phyloP scores from a whole-genome alignment of 2,113 vertebrate genomes.

The Pseudopipra pipra region DNA sequence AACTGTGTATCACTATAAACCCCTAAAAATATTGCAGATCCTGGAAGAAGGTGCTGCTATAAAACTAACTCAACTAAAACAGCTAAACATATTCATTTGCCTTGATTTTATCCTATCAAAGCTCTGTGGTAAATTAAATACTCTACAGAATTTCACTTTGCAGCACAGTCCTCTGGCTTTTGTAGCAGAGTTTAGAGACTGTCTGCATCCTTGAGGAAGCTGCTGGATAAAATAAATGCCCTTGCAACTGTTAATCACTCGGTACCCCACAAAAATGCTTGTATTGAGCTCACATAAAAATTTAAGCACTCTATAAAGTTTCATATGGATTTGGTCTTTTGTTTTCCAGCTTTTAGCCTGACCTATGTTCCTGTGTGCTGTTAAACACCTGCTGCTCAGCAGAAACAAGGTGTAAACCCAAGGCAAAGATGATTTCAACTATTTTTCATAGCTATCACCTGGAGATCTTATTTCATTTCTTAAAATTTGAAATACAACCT shows the following conservation, averaged over 20 bases:
- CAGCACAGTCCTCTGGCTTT: not conserved
- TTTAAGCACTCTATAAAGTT: not conserved
- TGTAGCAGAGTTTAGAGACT: not conserved
- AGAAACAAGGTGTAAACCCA: not conserved
- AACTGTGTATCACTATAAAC: not conserved
- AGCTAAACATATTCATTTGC: not conserved
- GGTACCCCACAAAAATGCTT: not conserved
- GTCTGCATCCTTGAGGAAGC: not conserved
- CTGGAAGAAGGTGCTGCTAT: not conserved
- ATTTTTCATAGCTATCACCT: not conserved
- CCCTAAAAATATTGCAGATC: not conserved
- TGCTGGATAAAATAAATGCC: not conserved
- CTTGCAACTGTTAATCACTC: not conserved
- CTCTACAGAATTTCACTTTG: not conserved
- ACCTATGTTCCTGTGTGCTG: not conserved
- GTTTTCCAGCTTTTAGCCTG: not conserved
- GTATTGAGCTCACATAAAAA: not conserved
- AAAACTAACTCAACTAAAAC: not conserved
- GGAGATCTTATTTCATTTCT: not conserved
- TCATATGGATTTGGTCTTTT: not conserved
- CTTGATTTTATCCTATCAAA: not conserved
- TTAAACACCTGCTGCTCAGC: not conserved
- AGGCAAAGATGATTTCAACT: not conserved
- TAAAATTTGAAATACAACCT: not conserved
- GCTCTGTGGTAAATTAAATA: not conserved